phyloP scores from a whole-genome alignment of 2,888 invertebrate genomes.

The Netelia fuscicornis region DNA sequence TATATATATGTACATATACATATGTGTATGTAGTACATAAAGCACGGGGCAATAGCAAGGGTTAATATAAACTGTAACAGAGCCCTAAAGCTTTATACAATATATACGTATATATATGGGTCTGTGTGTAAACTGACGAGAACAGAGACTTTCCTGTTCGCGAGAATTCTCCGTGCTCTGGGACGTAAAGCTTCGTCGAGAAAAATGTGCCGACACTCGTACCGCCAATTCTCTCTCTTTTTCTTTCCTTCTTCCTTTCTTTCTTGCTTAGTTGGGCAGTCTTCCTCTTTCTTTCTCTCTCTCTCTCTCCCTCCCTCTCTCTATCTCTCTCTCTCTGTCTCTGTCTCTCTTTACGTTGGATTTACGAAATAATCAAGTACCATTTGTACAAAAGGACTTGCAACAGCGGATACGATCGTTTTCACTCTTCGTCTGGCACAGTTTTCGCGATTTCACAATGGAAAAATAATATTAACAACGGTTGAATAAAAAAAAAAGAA shows the following conservation, averaged over 20 bases:
- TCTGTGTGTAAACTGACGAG: slow-evolving; percentile 24
- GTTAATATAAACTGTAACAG: no score
- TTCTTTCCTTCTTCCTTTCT: background rate
- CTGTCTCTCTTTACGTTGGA: background rate
- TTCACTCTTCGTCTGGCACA: slow-evolving; percentile 60
- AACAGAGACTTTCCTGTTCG: slow-evolving; percentile 66
- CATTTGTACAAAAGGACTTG: slow-evolving; percentile 53
- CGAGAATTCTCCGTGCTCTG: slow-evolving; percentile 32
- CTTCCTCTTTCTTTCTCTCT: slow-evolving; percentile 3
- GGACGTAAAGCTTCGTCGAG: slow-evolving; percentile 18
- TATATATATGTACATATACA: no score
- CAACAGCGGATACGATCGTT: slow-evolving; percentile 64
- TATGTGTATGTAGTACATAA: slow-evolving; percentile 22
- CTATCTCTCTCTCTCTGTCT: background rate
- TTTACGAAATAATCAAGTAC: slow-evolving; percentile 55
- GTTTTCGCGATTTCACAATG: slow-evolving; percentile 31
- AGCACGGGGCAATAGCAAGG: no score
- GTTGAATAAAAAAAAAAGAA: background rate
- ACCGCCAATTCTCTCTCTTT: slow-evolving; percentile 30
- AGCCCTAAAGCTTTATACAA: slow-evolving; percentile 53
- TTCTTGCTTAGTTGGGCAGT: background rate
- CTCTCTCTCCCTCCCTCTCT: slow-evolving; percentile 10
- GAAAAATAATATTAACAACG: slow-evolving; percentile 36
- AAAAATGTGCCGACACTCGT: slow-evolving; percentile 40
- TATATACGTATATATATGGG: slow-evolving; percentile 36